Evolutionary conservation across 2,797 vertebrate genomes (phyloP).

Genomic region (Centropyge bicolor): DNA sequence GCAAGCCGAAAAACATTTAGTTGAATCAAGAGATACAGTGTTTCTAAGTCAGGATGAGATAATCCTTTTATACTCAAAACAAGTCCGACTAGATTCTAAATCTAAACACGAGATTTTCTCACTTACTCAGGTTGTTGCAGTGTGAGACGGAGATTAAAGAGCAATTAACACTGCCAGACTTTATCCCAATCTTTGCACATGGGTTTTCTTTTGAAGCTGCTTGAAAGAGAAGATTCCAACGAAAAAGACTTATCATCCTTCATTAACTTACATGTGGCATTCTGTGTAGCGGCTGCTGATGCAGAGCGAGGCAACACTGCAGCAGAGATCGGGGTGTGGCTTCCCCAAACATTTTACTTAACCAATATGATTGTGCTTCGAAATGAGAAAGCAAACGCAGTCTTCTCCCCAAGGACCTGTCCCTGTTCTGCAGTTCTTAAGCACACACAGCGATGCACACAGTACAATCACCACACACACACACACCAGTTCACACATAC

Average conservation of each 20-base stretch:
- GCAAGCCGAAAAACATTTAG: slow-evolving; percentile 22
- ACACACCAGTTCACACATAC: not conserved
- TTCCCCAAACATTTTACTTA: slow-evolving; percentile 56
- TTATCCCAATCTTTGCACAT: slow-evolving; percentile 21
- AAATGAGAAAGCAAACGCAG: slow-evolving; percentile 60
- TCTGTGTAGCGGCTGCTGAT: slow-evolving; percentile 20
- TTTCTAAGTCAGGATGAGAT: slow-evolving; percentile 18
- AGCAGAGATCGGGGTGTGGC: slow-evolving; percentile 36
- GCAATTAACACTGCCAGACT: slow-evolving; percentile 34
- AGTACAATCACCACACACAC: not conserved
- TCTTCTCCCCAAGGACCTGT: slow-evolving; percentile 65
- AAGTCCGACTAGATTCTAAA: slow-evolving; percentile 34
- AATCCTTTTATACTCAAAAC: slow-evolving; percentile 46
- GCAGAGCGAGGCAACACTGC: slow-evolving; percentile 24
- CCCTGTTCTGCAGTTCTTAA: slow-evolving; percentile 64
- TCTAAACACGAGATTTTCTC: slow-evolving; percentile 47
- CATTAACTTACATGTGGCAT: slow-evolving; percentile 14
- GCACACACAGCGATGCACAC: slow-evolving; percentile 17
- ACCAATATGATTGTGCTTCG: slow-evolving; percentile 56
- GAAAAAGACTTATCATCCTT: slow-evolving; percentile 26
- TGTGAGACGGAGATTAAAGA: slow-evolving; percentile 31
- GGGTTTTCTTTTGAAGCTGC: slow-evolving; percentile 30
- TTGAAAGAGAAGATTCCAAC: slow-evolving; percentile 35
- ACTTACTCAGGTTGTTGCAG: slow-evolving; percentile 22
- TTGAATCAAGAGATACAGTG: slow-evolving; percentile 16